Evolutionary conservation across 2,113 vertebrate genomes (phyloP).

Genomic region (Equus quagga): DNA sequence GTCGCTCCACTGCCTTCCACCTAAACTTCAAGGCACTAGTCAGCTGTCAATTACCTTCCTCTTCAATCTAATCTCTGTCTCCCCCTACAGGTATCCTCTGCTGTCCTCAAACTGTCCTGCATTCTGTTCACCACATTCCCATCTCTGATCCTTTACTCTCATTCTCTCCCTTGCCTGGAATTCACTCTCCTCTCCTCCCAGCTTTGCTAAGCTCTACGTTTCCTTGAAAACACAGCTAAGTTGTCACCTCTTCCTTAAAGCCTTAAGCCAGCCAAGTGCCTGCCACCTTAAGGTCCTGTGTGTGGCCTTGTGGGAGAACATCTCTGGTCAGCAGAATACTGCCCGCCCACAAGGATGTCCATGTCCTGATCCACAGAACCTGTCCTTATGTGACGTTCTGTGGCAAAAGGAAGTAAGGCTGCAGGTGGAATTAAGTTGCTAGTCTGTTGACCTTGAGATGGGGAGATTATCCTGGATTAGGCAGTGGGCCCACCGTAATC

Average conservation of each 20-base stretch:
- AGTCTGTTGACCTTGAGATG: neutral
- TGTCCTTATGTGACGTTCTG: neutral
- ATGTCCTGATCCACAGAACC: neutral
- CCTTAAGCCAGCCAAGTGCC: neutral
- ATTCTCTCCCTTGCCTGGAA: neutral
- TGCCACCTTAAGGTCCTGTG: neutral
- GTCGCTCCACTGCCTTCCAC: neutral
- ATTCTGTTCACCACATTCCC: neutral
- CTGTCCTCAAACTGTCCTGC: neutral
- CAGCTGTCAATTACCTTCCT: neutral
- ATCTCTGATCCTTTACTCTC: neutral
- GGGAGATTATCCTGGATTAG: neutral
- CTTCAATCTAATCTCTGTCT: neutral
- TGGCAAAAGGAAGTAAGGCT: neutral
- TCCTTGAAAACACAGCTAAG: neutral
- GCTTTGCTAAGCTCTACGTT: neutral
- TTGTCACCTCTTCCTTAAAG: neutral
- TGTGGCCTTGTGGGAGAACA: neutral
- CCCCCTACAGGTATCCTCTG: neutral
- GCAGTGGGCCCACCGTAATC: neutral
- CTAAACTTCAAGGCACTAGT: neutral
- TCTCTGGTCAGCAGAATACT: neutral
- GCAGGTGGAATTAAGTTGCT: too few species aligned
- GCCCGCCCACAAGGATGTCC: neutral
- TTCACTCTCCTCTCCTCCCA: neutral